Conservation (phyloP, 2,797 vertebrate species). For the Limosa lapponica region DNA sequence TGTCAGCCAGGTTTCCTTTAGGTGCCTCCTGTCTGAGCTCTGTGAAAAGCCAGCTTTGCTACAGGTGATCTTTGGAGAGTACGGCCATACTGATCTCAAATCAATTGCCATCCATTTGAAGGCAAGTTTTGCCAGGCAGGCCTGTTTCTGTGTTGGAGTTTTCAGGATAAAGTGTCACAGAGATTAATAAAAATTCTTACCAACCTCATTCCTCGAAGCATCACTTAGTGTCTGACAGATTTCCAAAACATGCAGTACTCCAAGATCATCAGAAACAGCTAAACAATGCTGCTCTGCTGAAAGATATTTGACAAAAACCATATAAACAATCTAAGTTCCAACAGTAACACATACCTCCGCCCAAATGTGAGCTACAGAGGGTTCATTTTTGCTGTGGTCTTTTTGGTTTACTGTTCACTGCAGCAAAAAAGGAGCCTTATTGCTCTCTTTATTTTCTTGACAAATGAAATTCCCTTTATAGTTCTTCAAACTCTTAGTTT, state of each 20-base stretch:
- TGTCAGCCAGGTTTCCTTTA: not conserved
- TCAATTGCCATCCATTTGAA: not conserved
- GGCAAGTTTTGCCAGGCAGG: not conserved
- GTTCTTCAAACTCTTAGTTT: not conserved
- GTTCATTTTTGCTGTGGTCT: not conserved
- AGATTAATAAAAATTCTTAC: slow-evolving; percentile 39
- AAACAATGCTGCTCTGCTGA: slow-evolving; percentile 89
- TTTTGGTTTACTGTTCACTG: not conserved
- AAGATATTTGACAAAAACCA: slow-evolving; percentile 30
- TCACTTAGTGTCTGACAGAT: slow-evolving; percentile 83
- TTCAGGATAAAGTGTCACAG: not conserved
- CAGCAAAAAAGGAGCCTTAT: not conserved
- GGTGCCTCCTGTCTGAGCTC: not conserved
- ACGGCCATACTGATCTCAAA: not conserved
- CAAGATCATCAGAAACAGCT: slow-evolving; percentile 86
- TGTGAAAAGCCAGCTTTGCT: not conserved
- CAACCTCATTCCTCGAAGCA: slow-evolving; percentile 85
- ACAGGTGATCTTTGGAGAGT: not conserved
- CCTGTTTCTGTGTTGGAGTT: not conserved
- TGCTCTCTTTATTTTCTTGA: not conserved
- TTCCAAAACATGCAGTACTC: slow-evolving; percentile 87
- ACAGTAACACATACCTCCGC: not conserved
- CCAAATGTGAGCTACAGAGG: not conserved
- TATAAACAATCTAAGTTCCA: not conserved
- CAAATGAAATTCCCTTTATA: not conserved